These are phyloP conservation scores for Creontiades dilutus DNA, from an alignment of 2,888 invertebrate species.

Conservation along the genomic window DNA sequence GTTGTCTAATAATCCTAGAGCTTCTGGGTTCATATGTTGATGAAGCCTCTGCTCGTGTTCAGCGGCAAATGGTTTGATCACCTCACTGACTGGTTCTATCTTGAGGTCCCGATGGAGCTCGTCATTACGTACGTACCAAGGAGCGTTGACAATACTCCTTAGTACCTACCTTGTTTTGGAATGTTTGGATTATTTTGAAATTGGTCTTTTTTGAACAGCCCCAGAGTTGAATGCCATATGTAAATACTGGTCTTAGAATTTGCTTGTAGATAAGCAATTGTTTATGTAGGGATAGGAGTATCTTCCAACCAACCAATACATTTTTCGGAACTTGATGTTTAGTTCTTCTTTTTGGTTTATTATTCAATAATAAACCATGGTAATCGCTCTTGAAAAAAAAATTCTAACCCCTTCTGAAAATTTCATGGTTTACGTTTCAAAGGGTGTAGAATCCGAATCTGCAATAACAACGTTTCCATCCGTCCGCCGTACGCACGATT, in stretches of 20 bases:
- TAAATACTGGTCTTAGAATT: background rate
- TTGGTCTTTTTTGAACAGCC: slow-evolving; percentile 3
- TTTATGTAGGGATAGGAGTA: background rate
- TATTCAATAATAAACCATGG: no score
- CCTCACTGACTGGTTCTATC: background rate
- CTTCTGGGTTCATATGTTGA: no score
- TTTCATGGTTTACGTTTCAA: no score
- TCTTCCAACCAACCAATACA: background rate
- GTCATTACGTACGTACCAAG: slow-evolving; percentile 2
- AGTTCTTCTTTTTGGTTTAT: background rate
- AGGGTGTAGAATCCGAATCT: no score
- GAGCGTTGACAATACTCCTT: background rate
- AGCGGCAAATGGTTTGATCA: no score
- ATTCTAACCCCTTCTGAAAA: no score
- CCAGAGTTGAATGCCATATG: slow-evolving; percentile 21
- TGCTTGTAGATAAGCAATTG: background rate
- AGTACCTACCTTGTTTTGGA: background rate
- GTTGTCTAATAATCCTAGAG: no score
- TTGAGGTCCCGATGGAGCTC: slow-evolving; percentile 31
- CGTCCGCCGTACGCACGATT: no score
- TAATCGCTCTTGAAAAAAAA: no score
- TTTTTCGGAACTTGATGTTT: background rate
- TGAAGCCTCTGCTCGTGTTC: no score
- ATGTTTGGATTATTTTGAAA: background rate
- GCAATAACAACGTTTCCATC: no score